Base-by-base conservation (phyloP, 2,888 invertebrate genomes). In the Sinopyrophorus schimmeli region DNA sequence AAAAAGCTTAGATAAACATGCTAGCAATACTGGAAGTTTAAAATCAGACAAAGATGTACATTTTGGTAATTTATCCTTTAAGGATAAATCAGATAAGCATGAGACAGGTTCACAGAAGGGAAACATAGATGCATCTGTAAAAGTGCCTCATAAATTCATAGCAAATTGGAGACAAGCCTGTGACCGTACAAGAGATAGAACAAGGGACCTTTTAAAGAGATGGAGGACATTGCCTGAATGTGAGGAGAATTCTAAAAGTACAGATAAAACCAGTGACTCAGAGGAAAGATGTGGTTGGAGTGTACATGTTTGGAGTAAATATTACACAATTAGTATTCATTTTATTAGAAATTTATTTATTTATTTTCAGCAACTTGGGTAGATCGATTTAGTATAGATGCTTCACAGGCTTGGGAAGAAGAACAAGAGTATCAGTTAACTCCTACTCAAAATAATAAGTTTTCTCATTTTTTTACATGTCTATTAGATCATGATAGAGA, bases 301-400 rank as follows among this genome's bases (percentile, higher is more conserved):
- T 64, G 86, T 86, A 14, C 86, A 86, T 67, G 83, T 86, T 54
- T 87, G 86, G 86, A 84, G 86, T 86, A 73, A 81, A 81, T 70
- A 23, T 15, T 20, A 5, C 20, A 20, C 4, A 20, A 20, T 20
- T 20, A 20, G 20, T 5, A 20, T 74, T 21, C 0, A 24, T 31
- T 5, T 20, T 20, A 20, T 20, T 20, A 20, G 6, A 34, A 38
- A 38, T 24, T 27, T 26, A 30, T 28, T 9, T 3, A 24, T n/a
- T 5, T 10, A 34, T 54, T 63, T 61, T 42, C 70, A 87, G 86
- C 87, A 12, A 86, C 87, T 40, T 87, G 85, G 84, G 86, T 87
- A 49, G 86, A 85, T 71, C 77, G 86, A 38, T 85, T 81, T 66
- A 84, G 84, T 68, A 81, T 83, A 62, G 84, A 85, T 62, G 76